Percentiles rank a stretch among this genome's conserved stretches.
phyloP scores from a whole-genome alignment of 2,888 invertebrate genomes.

The Torymus texanus region DNA sequence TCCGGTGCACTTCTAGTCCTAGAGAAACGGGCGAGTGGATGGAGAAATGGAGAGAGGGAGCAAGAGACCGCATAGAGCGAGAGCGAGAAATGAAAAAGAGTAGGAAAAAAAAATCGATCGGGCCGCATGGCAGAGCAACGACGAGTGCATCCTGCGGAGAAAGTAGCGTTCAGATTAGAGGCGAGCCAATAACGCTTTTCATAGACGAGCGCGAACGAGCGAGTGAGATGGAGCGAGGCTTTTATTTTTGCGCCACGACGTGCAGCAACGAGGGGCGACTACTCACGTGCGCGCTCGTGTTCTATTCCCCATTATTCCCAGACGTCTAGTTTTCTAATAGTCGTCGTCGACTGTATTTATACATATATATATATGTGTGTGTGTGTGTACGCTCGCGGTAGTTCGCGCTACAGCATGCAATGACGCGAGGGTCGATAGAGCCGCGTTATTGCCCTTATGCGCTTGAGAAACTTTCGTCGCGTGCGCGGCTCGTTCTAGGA shows the following conservation, averaged over 20 bases:
- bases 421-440: not conserved
- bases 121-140: not conserved
- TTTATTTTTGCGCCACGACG: constrained; percentile 51
- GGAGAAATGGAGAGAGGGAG: constrained; percentile 5
- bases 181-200: constrained; percentile 47
- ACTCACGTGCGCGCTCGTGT: not conserved
- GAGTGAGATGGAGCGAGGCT: constrained; percentile 1
- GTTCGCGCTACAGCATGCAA: not conserved
- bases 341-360: not conserved
- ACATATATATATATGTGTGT: not conserved
- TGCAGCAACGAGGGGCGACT: constrained; percentile 29
- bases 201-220: constrained; percentile 7
- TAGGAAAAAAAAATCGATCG: constrained; percentile 50
- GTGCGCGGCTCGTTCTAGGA: not conserved
- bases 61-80: constrained; percentile 52
- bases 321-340: constrained; percentile 54
- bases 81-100: constrained; percentile 41
- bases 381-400: not conserved
- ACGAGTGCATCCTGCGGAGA: constrained; percentile 54
- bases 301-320: constrained; percentile 52
- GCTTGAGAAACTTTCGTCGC: constrained; percentile 3
- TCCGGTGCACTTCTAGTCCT: constrained; percentile 59
- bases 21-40: constrained; percentile 41
- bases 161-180: constrained; percentile 37
- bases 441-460: too few species aligned